Conservation (phyloP, 2,888 invertebrate genomes). For the Poecilus cupreus region DNA sequence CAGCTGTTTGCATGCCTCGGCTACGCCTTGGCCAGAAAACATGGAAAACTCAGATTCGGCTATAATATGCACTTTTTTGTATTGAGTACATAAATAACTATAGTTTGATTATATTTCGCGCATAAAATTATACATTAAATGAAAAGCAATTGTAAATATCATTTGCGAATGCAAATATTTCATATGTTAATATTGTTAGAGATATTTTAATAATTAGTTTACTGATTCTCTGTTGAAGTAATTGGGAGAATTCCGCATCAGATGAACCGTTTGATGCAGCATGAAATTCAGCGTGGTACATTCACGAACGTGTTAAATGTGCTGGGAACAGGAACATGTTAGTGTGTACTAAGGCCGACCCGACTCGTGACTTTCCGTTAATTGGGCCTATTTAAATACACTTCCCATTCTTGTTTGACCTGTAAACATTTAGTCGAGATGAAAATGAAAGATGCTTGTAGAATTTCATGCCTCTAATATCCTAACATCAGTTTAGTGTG, state of each 20-base stretch:
- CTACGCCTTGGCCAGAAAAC: no score
- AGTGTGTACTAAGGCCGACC: conserved; percentile 61
- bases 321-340: neutral
- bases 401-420: conserved; percentile 68
- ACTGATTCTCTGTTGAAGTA: neutral
- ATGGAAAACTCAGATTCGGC: no score
- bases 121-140: no score
- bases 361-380: conserved; percentile 67
- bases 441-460: conserved; percentile 38
- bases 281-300: neutral
- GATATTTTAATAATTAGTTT: neutral
- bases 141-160: no score
- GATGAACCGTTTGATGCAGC: neutral
- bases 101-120: no score
- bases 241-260: neutral
- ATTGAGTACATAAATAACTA: no score
- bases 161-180: no score
- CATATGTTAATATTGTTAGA: neutral
- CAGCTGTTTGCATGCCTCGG: no score
- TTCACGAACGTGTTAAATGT: conserved; percentile 10
- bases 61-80: no score
- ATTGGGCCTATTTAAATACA: conserved; percentile 69
- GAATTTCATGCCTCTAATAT: conserved; percentile 39
- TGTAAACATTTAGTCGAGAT: conserved; percentile 64
- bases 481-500: conserved; percentile 19